phyloP scores from a whole-genome alignment of 2,113 vertebrate species.

The Ictalurus punctatus region DNA sequence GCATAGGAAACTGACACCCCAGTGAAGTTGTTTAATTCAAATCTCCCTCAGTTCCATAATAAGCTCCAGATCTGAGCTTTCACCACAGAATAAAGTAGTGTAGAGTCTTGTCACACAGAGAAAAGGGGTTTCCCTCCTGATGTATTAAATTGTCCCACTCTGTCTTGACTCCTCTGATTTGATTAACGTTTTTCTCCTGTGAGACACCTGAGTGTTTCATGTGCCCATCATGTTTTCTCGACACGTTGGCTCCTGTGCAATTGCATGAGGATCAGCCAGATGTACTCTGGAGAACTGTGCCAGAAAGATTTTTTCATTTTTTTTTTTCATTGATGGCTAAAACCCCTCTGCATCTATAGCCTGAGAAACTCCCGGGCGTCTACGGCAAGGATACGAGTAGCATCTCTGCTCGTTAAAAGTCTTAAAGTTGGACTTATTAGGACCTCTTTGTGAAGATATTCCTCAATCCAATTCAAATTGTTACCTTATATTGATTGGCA shows the following conservation, averaged over 20 bases:
- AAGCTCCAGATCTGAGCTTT: constrained; percentile 3
- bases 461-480: not conserved
- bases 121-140: not conserved
- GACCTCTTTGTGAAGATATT: not conserved
- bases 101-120: not conserved
- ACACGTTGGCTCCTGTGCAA: constrained; percentile 13
- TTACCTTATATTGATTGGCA: not conserved
- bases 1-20: not conserved
- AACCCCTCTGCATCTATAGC: not conserved
- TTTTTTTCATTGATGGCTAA: constrained; percentile 26
- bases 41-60: not conserved
- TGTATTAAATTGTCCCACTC: not conserved
- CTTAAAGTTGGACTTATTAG: not conserved
- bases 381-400: not conserved
- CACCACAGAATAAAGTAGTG: constrained; percentile 4
- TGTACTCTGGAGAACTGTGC: constrained; percentile 9
- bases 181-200: not conserved
- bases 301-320: constrained; percentile 14
- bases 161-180: constrained; percentile 6
- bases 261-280: constrained; percentile 15
- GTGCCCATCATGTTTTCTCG: constrained; percentile 30
- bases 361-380: not conserved
- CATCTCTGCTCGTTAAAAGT: not conserved
- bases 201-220: constrained; percentile 35
- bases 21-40: not conserved